A percentile compares a stretch with the other conserved stretches of the same genome.
These are phyloP conservation scores for Ptychodera flava DNA, from an alignment of 35 echinoderm and acorn worm genomes.

Conservation along the genomic window DNA sequence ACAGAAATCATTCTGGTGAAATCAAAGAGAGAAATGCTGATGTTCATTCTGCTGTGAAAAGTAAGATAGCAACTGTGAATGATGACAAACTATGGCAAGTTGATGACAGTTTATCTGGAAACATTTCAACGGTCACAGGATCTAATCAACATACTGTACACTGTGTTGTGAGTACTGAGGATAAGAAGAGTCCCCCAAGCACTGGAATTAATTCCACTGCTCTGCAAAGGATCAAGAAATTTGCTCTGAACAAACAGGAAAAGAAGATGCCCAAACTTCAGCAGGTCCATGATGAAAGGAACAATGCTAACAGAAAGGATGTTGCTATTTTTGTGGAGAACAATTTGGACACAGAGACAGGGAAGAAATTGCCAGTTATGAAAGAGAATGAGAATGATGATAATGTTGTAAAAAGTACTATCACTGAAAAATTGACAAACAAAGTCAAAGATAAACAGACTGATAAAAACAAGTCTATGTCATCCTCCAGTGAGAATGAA, in stretches of 20 bases:
- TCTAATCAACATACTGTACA: background rate
- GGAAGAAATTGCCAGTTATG: background rate
- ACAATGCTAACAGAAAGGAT: background rate
- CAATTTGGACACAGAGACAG: background rate
- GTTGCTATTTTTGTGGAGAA: background rate
- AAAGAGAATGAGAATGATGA: background rate
- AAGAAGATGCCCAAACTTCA: background rate
- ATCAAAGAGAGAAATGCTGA: slow-evolving; percentile 5
- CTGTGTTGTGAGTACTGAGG: background rate
- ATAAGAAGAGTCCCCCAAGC: background rate
- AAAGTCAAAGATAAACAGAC: background rate
- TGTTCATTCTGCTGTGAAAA: slow-evolving; percentile 12
- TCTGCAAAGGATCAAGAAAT: background rate
- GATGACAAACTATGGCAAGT: background rate
- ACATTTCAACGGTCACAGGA: background rate
- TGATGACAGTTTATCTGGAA: background rate
- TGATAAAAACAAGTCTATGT: background rate
- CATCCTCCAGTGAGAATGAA: no score
- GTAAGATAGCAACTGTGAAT: background rate
- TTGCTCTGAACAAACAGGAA: background rate
- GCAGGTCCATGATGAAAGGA: background rate
- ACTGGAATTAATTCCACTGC: background rate
- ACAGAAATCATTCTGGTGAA: background rate
- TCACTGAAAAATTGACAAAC: background rate
- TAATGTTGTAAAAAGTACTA: background rate